Evolutionary conservation across 2,888 invertebrate species (phyloP), one percentile per base, ranked within the genome.

Genomic region (Morpho deidamia): DNA sequence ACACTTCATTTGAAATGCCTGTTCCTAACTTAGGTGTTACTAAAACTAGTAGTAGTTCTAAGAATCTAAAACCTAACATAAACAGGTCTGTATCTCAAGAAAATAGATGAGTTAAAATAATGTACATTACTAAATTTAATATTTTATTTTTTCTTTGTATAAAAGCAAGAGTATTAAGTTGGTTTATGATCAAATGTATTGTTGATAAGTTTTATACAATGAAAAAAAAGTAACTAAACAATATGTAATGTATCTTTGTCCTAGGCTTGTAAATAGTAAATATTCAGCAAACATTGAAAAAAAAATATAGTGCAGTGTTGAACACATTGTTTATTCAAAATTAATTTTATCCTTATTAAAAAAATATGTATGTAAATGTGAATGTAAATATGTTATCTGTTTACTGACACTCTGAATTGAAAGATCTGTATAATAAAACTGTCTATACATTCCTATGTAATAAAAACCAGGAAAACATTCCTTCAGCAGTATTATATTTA

Each of bases 21-120:
- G 52, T 64, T 49, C 58, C 59, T 55, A 63, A 61, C 23, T 41
- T 64, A 58, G 55, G 63, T 51, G 61, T 67, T 44, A 65, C 64
- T 39, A 83, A 81, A 70, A 73, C 64, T 59, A 81, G 69, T 59
- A 66, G 66, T 45, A 61, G 50, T 44, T 70, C 61, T 56, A 85
- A 78, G 60, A 76, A 67, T 49, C 68, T 72, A 42, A 80, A 76
- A 62, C 80, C 76, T 60, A 80, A 71, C 69, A 66, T 88, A 66
- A 78, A 65, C 55, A 74, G 87, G 65, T 79, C 87, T 51, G 48
- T 80, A 63, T 89, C 89, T 8, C 89, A 88, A 70, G 89, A 89
- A 69, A 89, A 86, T 62, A 89, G 88, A 74, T 89, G 81, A 88
- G 78, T 65, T 14, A 41, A n/a, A 44, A 50, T 44, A 43, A 44